Conservation (phyloP, 2,797 vertebrate genomes). For the Thalassophryne amazonica region DNA sequence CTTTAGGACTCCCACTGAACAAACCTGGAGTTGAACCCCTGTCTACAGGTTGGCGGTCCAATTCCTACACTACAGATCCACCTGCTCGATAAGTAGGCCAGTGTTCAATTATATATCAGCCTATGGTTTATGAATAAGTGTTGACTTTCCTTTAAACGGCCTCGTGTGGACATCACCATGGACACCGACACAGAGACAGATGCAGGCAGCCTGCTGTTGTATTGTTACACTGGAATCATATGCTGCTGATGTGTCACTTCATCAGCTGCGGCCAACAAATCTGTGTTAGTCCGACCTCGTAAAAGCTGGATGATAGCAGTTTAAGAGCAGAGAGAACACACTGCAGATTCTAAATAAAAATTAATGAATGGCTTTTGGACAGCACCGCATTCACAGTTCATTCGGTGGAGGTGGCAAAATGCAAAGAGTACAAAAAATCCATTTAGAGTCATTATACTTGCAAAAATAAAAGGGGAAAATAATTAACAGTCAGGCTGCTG, state of each 20-base stretch:
- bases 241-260: slow-evolving; percentile 7
- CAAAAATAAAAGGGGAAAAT: too few species aligned
- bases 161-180: slow-evolving; percentile 41
- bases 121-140: slow-evolving; percentile 22
- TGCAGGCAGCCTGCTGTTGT: slow-evolving; percentile 9
- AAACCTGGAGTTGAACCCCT: too few species aligned
- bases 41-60: too few species aligned
- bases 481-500: too few species aligned
- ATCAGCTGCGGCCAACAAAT: slow-evolving; percentile 7
- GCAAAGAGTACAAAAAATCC: not conserved
- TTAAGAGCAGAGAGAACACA: not conserved
- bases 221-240: slow-evolving; percentile 5
- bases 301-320: not conserved
- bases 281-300: not conserved
- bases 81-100: not conserved
- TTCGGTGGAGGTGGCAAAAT: not conserved
- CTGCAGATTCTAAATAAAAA: too few species aligned
- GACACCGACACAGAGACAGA: slow-evolving; percentile 27
- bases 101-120: slow-evolving; percentile 7
- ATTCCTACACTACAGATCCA: too few species aligned
- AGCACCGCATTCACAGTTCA: not conserved
- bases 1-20: too few species aligned
- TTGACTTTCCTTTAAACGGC: slow-evolving; percentile 20
- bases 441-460: not conserved
- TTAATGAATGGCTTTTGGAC: not conserved